phyloP scores from a whole-genome alignment of 2,113 vertebrate genomes.

The Puffinus mauretanicus region DNA sequence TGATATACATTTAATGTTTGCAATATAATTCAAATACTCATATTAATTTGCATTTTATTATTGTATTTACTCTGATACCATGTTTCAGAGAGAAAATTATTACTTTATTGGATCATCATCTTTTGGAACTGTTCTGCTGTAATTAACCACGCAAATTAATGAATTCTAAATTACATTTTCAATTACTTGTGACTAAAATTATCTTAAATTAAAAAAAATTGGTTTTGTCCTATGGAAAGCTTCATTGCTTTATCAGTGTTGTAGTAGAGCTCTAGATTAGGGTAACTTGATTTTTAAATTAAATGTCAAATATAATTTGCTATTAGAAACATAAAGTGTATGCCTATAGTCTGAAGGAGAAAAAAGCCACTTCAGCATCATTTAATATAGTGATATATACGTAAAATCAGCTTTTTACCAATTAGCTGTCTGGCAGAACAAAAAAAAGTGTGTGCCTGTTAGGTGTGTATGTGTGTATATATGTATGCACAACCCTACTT shows the following conservation, averaged over 20 bases:
- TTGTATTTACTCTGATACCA: conserved; percentile 42
- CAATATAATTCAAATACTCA: neutral
- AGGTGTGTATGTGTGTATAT: neutral
- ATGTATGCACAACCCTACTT: neutral
- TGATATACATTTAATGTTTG: neutral
- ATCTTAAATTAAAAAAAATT: conserved; percentile 52
- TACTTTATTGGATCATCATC: conserved; percentile 61
- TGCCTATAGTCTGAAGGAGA: neutral
- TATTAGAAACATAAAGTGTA: conserved; percentile 51
- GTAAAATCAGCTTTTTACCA: conserved; percentile 39
- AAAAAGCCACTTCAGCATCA: conserved; percentile 46
- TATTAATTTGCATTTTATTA: conserved; percentile 37
- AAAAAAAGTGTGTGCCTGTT: neutral
- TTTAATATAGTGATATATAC: conserved; percentile 17
- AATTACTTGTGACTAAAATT: conserved; percentile 70
- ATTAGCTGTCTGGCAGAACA: conserved; percentile 17
- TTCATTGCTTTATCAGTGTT: conserved; percentile 60
- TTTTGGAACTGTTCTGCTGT: conserved; percentile 62
- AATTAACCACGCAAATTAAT: conserved; percentile 74
- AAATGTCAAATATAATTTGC: conserved; percentile 73
- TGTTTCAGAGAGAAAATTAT: conserved; percentile 53
- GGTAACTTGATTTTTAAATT: conserved; percentile 74
- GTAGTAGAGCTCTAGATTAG: conserved; percentile 63
- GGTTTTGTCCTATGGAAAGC: conserved; percentile 59
- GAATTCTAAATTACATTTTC: conserved; percentile 70